Percentiles rank a stretch among this genome's conserved stretches.
Evolutionary conservation across 23 tunicate species (phyloP).

Genomic region (Halocynthia aurantium): DNA sequence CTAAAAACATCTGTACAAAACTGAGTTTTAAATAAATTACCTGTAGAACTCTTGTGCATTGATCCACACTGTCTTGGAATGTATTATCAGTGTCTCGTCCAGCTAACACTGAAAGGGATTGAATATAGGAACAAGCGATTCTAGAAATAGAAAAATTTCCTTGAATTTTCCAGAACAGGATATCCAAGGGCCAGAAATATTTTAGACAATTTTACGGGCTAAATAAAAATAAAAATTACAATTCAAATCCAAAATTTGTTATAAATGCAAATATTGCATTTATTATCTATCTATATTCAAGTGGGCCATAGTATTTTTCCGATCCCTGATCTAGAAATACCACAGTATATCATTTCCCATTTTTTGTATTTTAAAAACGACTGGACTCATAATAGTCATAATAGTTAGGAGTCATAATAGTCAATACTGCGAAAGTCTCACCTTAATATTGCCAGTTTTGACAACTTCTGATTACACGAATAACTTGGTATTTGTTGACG

Average conservation of each 20-base stretch:
- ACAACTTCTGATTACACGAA: constrained; percentile 96
- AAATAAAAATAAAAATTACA: background rate
- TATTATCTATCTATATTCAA: no score
- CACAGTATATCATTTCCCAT: no score
- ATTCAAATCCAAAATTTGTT: no score
- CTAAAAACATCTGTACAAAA: no score
- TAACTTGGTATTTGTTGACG: constrained; percentile 94
- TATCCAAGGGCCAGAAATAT: no score
- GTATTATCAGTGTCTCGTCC: constrained; percentile 60
- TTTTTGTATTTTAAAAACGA: no score
- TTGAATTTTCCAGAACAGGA: background rate
- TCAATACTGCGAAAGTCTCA: background rate
- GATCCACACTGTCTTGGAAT: constrained; percentile 84
- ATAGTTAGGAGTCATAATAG: no score
- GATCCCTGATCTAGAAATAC: no score
- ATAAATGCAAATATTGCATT: no score
- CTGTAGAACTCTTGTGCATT: constrained; percentile 92
- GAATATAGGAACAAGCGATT: constrained; percentile 95
- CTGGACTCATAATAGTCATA: no score
- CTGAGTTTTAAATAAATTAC: constrained; percentile 3
- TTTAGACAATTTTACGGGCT: background rate
- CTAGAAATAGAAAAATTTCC: constrained; percentile 30
- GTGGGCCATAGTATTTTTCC: no score
- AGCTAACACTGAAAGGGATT: constrained; percentile 80
- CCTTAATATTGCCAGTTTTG: constrained; percentile 96